phyloP scores from a whole-genome alignment of 2,797 vertebrate genomes.

The Somateria mollissima region DNA sequence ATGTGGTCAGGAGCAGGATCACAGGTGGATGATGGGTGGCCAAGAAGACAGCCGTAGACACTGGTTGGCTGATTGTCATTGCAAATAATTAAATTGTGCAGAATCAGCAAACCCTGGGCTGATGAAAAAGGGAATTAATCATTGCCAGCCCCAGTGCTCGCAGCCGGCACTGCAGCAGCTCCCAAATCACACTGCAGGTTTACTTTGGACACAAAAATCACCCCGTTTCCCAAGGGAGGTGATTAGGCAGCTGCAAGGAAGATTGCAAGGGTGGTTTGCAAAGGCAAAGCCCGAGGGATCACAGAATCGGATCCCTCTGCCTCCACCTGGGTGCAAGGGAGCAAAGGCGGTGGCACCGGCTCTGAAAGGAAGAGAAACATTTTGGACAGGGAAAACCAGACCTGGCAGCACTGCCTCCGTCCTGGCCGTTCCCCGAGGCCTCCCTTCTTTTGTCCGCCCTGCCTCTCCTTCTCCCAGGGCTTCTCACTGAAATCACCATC shows the following conservation, averaged over 20 bases:
- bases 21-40: fast-evolving
- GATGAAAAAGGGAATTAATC: conserved; percentile 24
- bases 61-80: background rate
- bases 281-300: background rate
- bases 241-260: background rate
- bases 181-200: background rate
- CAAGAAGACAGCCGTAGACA: background rate
- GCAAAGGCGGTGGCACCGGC: fast-evolving
- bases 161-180: background rate
- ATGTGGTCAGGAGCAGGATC: background rate
- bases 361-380: background rate
- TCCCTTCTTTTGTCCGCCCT: background rate
- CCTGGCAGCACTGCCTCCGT: background rate
- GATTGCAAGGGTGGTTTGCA: background rate
- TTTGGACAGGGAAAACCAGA: background rate
- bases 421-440: fast-evolving
- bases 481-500: background rate
- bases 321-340: background rate
- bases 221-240: background rate
- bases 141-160: background rate
- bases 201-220: conserved; percentile 66
- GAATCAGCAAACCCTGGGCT: background rate
- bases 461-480: background rate
- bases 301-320: background rate
- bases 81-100: conserved; percentile 49